A percentile compares a stretch with the other conserved stretches of the same genome.
These are phyloP conservation scores for Cantharis lateralis DNA, from an alignment of 2,888 invertebrate genomes.

Conservation along the genomic window DNA sequence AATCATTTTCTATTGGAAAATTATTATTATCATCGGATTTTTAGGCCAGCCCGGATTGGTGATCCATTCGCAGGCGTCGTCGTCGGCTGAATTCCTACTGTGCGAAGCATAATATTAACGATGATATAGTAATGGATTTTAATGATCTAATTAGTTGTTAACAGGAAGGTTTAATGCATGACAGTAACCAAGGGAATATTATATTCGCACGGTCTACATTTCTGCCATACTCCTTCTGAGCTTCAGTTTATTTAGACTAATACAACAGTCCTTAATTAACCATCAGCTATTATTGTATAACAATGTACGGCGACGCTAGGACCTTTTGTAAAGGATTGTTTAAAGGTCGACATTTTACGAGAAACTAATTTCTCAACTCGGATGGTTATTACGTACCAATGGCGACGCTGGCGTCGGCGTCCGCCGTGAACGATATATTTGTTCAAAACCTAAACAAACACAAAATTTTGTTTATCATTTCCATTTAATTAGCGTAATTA, in stretches of 20 bases:
- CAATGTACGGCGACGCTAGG: conserved; percentile 18
- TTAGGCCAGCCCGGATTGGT: background rate
- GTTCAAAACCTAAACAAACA: background rate
- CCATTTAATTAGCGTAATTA: background rate
- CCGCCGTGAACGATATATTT: background rate
- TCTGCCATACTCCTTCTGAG: conserved; percentile 10
- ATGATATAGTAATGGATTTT: conserved; percentile 16
- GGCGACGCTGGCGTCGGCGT: background rate
- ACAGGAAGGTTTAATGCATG: conserved; percentile 23
- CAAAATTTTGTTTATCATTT: background rate
- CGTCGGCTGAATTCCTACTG: background rate
- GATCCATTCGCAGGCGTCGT: background rate
- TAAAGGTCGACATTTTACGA: conserved; percentile 18
- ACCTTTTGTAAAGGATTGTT: conserved; percentile 16
- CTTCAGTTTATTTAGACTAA: conserved; percentile 24
- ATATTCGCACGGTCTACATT: conserved; percentile 24
- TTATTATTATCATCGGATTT: background rate
- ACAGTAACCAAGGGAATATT: conserved; percentile 11
- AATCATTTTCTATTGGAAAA: background rate
- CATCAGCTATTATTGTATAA: conserved; percentile 21
- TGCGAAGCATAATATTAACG: conserved; percentile 15
- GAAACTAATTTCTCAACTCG: conserved; percentile 16
- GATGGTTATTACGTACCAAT: background rate
- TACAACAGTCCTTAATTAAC: conserved; percentile 24
- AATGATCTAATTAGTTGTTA: conserved; percentile 25